These are phyloP conservation scores for Stigmatopora nigra DNA, from an alignment of 2,113 vertebrate genomes.

Conservation along the genomic window DNA sequence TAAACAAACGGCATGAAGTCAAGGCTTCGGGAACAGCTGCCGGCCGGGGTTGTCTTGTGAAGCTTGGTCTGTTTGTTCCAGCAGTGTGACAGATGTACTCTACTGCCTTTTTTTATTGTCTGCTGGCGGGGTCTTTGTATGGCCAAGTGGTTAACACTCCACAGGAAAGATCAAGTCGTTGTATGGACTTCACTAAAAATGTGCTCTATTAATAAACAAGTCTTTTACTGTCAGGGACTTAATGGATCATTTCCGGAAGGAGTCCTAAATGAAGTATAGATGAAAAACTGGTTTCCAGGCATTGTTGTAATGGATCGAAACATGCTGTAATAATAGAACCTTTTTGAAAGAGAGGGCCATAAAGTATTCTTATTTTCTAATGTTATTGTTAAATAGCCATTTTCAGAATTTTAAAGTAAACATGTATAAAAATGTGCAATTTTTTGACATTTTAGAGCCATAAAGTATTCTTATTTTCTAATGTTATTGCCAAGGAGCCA, in stretches of 20 bases:
- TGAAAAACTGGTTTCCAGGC: background rate
- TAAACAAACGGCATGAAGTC: constrained; percentile 45
- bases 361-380: too few relatives aligned
- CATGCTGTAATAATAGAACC: constrained; percentile 17
- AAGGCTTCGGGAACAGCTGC: constrained; percentile 39
- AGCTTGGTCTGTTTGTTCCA: constrained; percentile 50
- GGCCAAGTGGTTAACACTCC: constrained; percentile 27
- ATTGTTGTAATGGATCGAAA: constrained; percentile 51
- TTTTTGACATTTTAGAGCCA: too few relatives aligned
- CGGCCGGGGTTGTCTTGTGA: constrained; percentile 37
- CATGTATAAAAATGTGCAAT: too few relatives aligned
- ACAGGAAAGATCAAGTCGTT: constrained; percentile 33
- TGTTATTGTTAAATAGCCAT: too few relatives aligned
- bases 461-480: too few relatives aligned
- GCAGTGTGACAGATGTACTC: constrained; percentile 64
- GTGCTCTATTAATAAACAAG: background rate
- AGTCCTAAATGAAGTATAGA: background rate
- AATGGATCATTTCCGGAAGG: background rate
- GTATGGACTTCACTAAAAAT: constrained; percentile 25
- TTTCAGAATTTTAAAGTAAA: too few relatives aligned
- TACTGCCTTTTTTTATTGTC: constrained; percentile 43
- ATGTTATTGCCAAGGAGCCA: too few relatives aligned
- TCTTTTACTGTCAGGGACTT: background rate
- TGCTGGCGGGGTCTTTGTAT: constrained; percentile 12
- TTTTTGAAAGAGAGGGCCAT: too few relatives aligned